Percentiles rank a stretch among this genome's conserved stretches.
Conservation (phyloP, 1,140 invertebrate species). For the Drosophila rhopaloa region DNA sequence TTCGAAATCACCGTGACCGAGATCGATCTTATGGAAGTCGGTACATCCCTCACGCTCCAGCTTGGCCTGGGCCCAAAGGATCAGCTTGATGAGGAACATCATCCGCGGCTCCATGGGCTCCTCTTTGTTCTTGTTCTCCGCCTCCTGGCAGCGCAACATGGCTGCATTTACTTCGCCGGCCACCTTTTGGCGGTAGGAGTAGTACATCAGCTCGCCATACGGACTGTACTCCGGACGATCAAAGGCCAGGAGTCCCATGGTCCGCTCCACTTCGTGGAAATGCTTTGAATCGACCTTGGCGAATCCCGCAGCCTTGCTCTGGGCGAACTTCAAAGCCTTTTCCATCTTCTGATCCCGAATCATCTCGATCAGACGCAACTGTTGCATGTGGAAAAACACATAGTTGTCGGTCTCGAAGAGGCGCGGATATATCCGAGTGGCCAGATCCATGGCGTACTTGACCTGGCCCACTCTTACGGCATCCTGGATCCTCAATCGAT, state of each 20-base stretch:
- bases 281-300: background rate
- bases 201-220: conserved; percentile 96
- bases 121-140: conserved; percentile 16
- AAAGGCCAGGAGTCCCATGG: conserved; percentile 97
- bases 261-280: conserved; percentile 90
- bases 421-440: conserved; percentile 48
- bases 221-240: conserved; percentile 97
- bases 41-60: conserved; percentile 43
- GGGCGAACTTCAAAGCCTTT: conserved; percentile 19
- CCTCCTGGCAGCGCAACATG: conserved; percentile 90
- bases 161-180: conserved; percentile 26
- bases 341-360: conserved; percentile 41
- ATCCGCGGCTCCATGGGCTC: conserved; percentile 48
- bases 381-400: conserved; percentile 73
- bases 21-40: conserved; percentile 34
- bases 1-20: conserved; percentile 51
- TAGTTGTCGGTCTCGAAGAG: conserved; percentile 64
- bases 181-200: conserved; percentile 87
- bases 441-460: conserved; percentile 66
- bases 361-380: conserved; percentile 59
- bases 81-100: conserved; percentile 69
- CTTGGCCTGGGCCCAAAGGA: conserved; percentile 60
- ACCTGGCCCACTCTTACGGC: conserved; percentile 49
- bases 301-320: conserved; percentile 4
- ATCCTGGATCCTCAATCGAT: conserved; percentile 33